phyloP scores from a whole-genome alignment of 2,113 vertebrate genomes.

The Eretmochelys imbricata region DNA sequence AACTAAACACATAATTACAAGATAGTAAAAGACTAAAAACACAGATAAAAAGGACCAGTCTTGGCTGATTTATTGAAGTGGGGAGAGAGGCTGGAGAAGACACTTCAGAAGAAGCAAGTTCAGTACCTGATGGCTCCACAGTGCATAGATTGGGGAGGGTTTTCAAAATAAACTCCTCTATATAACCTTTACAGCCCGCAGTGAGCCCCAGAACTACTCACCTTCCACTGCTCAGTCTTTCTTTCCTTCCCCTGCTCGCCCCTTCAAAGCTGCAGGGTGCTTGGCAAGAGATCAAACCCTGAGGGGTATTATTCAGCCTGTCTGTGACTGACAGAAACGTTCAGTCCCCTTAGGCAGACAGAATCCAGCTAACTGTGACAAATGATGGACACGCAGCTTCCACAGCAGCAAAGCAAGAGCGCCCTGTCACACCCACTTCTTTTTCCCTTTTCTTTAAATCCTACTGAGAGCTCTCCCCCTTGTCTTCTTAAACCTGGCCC shows the following conservation, averaged over 20 bases:
- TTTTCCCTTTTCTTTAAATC: neutral
- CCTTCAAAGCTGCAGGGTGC: neutral
- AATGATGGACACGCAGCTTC: neutral
- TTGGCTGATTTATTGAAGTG: neutral
- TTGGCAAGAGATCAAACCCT: neutral
- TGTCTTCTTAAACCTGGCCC: fast-evolving
- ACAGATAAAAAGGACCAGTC: neutral
- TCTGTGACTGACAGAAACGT: no score
- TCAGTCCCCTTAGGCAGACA: neutral
- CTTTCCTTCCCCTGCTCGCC: neutral
- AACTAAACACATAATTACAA: neutral
- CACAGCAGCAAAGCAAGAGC: neutral
- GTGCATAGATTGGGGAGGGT: neutral
- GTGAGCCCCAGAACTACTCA: neutral
- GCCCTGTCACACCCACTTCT: neutral
- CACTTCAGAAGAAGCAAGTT: neutral
- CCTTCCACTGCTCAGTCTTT: neutral
- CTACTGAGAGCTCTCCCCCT: fast-evolving
- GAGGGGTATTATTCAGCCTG: neutral
- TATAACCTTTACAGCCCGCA: neutral
- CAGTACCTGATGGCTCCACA: neutral
- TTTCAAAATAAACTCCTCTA: neutral
- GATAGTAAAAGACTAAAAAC: neutral
- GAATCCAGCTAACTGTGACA: neutral
- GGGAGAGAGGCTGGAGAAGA: no score